A percentile compares a stretch with the other conserved stretches of the same genome.
These are phyloP conservation scores for Molanna angustata DNA, from an alignment of 2,888 invertebrate genomes.

Conservation along the genomic window DNA sequence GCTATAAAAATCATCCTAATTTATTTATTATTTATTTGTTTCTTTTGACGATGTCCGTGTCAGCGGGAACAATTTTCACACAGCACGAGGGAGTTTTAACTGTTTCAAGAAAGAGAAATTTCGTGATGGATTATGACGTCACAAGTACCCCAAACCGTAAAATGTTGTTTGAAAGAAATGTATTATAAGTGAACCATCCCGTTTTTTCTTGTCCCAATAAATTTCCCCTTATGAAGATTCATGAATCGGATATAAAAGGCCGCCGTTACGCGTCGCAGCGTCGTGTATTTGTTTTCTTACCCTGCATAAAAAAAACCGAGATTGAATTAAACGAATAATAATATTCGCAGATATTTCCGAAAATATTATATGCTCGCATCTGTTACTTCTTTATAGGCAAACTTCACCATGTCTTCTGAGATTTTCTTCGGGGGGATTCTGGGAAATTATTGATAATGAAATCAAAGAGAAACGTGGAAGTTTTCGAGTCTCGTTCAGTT, in stretches of 20 bases:
- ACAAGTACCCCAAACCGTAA: conserved; percentile 1
- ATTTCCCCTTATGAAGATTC: conserved; percentile 9
- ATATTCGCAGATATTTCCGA: background rate
- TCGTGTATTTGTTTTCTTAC: background rate
- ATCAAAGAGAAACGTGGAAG: too few relatives aligned
- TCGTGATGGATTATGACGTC: conserved; percentile 15
- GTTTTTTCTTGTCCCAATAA: conserved; percentile 8
- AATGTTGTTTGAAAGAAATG: conserved; percentile 7
- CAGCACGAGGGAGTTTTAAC: background rate
- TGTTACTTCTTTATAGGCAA: too few relatives aligned
- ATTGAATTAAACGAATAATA: background rate
- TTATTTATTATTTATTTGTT: too few relatives aligned
- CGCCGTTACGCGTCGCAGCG: conserved; percentile 3
- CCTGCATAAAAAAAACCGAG: background rate
- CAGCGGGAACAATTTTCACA: too few relatives aligned
- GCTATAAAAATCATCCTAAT: too few relatives aligned
- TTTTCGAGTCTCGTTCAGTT: too few relatives aligned
- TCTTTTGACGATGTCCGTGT: too few relatives aligned
- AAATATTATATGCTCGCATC: too few relatives aligned
- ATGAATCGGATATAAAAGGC: conserved; percentile 12
- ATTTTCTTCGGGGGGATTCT: too few relatives aligned
- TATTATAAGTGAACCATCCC: conserved; percentile 8
- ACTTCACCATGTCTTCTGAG: too few relatives aligned
- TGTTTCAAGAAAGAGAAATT: background rate
- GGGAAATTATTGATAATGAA: too few relatives aligned